Conservation (phyloP, 1,140 invertebrate species). For the Drosophila arizonae region DNA sequence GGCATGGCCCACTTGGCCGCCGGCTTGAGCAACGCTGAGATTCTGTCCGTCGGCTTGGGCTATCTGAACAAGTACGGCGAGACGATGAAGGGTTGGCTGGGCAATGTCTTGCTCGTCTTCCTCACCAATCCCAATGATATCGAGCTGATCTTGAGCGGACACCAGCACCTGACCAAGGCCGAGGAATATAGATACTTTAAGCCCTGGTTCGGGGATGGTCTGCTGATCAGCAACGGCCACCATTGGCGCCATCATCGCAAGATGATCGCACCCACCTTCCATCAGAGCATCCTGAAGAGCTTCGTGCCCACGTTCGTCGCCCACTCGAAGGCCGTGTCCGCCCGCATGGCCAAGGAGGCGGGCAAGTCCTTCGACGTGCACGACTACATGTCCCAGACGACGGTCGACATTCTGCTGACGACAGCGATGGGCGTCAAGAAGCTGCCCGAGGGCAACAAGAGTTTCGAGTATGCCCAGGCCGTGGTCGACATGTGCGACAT, state of each 20-base stretch:
- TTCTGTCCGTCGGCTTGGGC: slow-evolving; percentile 82
- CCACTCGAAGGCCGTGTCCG: slow-evolving; percentile 88
- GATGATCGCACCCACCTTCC: slow-evolving; percentile 96
- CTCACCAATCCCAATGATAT: slow-evolving; percentile 87
- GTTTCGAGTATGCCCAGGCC: slow-evolving; percentile 88
- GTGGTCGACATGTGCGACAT: slow-evolving; percentile 91
- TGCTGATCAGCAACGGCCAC: slow-evolving; percentile 91
- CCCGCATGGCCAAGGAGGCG: slow-evolving; percentile 86
- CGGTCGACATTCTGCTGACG: slow-evolving; percentile 94
- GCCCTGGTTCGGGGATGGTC: slow-evolving; percentile 94
- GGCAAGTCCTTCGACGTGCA: slow-evolving; percentile 91
- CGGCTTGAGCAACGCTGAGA: slow-evolving; percentile 84
- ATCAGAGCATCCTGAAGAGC: slow-evolving; percentile 94
- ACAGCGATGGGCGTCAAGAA: slow-evolving; percentile 89
- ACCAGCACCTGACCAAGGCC: slow-evolving; percentile 92
- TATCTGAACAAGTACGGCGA: slow-evolving; percentile 84
- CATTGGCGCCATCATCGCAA: slow-evolving; percentile 94
- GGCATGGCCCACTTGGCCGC: slow-evolving; percentile 85
- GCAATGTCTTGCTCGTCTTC: slow-evolving; percentile 86
- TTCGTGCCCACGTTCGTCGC: slow-evolving; percentile 94
- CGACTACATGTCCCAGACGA: slow-evolving; percentile 91
- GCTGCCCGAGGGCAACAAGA: slow-evolving; percentile 85
- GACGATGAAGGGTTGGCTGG: slow-evolving; percentile 86
- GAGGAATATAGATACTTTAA: slow-evolving; percentile 92
- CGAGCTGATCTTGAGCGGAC: slow-evolving; percentile 88